Conservation (phyloP, 1,140 invertebrate species). For the Brachionus sp. region DNA sequence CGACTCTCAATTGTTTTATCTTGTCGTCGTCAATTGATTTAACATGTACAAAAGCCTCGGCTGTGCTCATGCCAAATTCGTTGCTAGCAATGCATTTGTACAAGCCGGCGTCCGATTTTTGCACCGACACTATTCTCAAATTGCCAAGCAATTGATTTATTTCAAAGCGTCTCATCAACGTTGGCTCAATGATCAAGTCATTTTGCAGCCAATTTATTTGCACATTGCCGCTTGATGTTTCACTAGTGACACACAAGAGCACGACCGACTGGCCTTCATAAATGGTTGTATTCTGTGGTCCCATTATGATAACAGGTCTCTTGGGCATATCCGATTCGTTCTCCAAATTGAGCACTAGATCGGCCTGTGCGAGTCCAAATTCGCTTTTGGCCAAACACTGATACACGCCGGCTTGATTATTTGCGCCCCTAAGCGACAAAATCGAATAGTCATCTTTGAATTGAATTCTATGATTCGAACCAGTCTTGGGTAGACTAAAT, state of each 20-base stretch:
- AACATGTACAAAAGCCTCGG: conserved; percentile 35
- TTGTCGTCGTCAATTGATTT: conserved; percentile 12
- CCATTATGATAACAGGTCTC: conserved; percentile 41
- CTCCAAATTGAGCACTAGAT: conserved; percentile 43
- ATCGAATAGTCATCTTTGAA: conserved; percentile 46
- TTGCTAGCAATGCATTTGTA: conserved; percentile 47
- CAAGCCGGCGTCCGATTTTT: conserved; percentile 44
- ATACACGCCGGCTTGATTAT: conserved; percentile 69
- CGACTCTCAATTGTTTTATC: conserved; percentile 60
- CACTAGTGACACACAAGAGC: conserved; percentile 34
- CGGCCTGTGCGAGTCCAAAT: conserved; percentile 66
- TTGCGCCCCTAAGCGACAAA: not conserved
- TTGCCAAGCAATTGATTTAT: conserved; percentile 43
- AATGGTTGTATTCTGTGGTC: conserved; percentile 46
- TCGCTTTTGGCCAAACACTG: conserved; percentile 80
- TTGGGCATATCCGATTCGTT: not conserved
- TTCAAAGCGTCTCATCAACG: conserved; percentile 44
- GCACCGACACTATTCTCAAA: conserved; percentile 44
- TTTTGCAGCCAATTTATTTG: conserved; percentile 46
- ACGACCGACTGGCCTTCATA: conserved; percentile 34
- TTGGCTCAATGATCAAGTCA: conserved; percentile 40
- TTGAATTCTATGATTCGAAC: conserved; percentile 48
- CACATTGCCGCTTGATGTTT: not conserved
- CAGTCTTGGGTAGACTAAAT: conserved; percentile 63
- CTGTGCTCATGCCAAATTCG: conserved; percentile 32